Evolutionary conservation across 2,888 invertebrate genomes (phyloP).

Genomic region (Diplolepis rosae): DNA sequence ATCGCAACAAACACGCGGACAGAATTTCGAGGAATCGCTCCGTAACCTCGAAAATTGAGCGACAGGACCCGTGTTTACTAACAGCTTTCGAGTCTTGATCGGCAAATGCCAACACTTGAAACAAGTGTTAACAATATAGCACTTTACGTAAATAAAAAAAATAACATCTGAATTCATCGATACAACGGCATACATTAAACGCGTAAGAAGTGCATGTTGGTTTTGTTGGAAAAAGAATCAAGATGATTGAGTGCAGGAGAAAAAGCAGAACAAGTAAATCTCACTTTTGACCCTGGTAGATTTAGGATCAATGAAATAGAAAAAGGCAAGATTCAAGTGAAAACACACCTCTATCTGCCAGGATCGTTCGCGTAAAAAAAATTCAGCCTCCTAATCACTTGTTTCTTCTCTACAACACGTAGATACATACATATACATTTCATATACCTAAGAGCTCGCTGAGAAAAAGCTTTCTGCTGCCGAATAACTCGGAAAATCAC

Average conservation of each 20-base stretch:
- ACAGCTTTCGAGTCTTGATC: neutral
- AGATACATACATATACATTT: constrained; percentile 29
- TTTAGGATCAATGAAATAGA: neutral
- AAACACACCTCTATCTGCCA: neutral
- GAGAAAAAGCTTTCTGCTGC: constrained; percentile 22
- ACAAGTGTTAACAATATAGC: constrained; percentile 10
- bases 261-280: constrained; percentile 2
- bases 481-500: constrained; percentile 13
- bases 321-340: constrained; percentile 18
- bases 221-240: constrained; percentile 13
- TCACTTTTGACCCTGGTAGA: constrained; percentile 11
- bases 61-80: neutral
- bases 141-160: constrained; percentile 30
- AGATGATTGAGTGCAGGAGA: constrained; percentile 14
- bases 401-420: constrained; percentile 21
- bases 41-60: neutral
- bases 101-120: neutral
- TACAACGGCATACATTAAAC: constrained; percentile 8
- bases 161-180: neutral
- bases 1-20: constrained; percentile 16
- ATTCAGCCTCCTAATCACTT: constrained; percentile 4
- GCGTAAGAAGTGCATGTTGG: constrained; percentile 7
- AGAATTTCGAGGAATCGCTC: neutral
- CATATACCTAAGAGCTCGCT: constrained; percentile 20
- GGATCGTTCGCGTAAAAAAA: constrained; percentile 5